Conservation (phyloP, 2,888 invertebrate genomes). For the Allophyes oxyacanthae region DNA sequence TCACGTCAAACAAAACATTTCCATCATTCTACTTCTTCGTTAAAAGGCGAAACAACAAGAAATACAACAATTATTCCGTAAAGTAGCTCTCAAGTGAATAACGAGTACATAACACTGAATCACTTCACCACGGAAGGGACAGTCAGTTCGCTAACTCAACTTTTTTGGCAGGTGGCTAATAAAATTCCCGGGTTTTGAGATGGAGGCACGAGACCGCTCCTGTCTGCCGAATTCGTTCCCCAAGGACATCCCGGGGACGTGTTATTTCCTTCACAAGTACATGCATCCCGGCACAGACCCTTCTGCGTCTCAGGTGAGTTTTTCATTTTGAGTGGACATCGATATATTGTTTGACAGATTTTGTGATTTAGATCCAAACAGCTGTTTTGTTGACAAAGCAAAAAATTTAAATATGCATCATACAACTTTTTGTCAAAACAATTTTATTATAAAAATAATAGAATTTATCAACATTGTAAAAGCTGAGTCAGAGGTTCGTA, state of each 20-base stretch:
- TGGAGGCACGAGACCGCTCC: constrained; percentile 93
- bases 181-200: constrained; percentile 93
- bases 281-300: constrained; percentile 91
- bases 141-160: constrained; percentile 29
- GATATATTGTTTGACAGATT: constrained; percentile 7
- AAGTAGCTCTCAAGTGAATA: constrained; percentile 14
- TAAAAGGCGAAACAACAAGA: too few species aligned
- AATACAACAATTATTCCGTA: too few species aligned
- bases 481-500: neutral
- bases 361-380: neutral
- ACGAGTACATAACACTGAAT: constrained; percentile 42
- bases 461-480: neutral
- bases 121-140: constrained; percentile 23
- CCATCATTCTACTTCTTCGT: too few species aligned
- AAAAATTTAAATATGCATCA: neutral
- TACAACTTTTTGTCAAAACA: neutral
- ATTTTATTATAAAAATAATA: neutral
- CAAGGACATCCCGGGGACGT: constrained; percentile 93
- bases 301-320: constrained; percentile 87
- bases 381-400: too few species aligned
- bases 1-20: too few species aligned
- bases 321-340: constrained; percentile 8
- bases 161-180: constrained; percentile 91
- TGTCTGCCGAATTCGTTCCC: constrained; percentile 96
- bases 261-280: constrained; percentile 95